Evolutionary conservation across 2,797 vertebrate species (phyloP), one percentile per base, ranked within the genome.

Genomic region (Lagocephalus sceleratus): DNA sequence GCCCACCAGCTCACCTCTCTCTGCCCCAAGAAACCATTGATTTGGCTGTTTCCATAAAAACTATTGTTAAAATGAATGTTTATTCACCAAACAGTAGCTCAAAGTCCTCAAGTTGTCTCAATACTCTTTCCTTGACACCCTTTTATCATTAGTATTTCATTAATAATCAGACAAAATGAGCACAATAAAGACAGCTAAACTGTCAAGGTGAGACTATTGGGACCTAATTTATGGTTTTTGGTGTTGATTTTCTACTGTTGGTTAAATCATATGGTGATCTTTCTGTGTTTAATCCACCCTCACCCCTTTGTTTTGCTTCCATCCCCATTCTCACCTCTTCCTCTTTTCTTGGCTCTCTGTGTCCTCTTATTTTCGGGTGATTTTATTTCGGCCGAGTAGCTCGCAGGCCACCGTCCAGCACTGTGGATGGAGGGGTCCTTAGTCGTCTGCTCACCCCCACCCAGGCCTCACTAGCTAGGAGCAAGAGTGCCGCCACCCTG

Each of bases 391-490:
- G 73, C 78, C 80, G 63, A 87, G 82, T 89, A 97, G 94, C 89
- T 89, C 92, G 85, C 68, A 92, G 89, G 77, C 86, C 89, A 71
- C 85, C 86, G 78, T 78, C 83, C 82, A 85, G 78, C 89, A 83
- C 91, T 77, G 79, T 91, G 92, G 94, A 95, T 68, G 93, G 89
- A 91, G 92, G 87, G 76, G 75, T 94, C 84, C 89, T 96, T 91
- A 94, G 85, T 88, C 93, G 92, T 68, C 91, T 97, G 78, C 92
- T 97, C 67, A 88, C 91, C 71, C 95, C 94, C 81, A 95, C 95
- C 80, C 94, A 95, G 90, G 92, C 93, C 54, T 95, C 95, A 76
- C 86, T 97, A 92, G 94, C 94, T 92, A 94, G 93, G 89, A 97
- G 94, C 90, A 97, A 94, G 93, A 98, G 94, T 57, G 89, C 92